These are phyloP conservation scores for Brachystomella parvula DNA, from an alignment of 1,140 invertebrate species.

Conservation along the genomic window DNA sequence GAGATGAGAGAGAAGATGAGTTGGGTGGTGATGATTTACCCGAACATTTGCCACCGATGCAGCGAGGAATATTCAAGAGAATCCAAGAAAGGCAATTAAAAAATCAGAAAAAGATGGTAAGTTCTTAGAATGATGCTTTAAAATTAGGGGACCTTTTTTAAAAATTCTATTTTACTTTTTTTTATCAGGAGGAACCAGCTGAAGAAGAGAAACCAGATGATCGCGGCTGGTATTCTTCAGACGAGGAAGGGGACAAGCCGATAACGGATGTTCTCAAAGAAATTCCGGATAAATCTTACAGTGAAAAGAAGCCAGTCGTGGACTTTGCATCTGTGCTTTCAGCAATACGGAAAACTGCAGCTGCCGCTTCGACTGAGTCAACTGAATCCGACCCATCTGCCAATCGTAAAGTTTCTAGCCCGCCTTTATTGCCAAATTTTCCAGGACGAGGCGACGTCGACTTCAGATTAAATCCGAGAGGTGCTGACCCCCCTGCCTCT, in stretches of 20 bases:
- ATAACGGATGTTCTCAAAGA: background rate
- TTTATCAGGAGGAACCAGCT: conserved; percentile 10
- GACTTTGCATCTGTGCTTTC: conserved; percentile 21
- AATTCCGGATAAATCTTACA: conserved; percentile 56
- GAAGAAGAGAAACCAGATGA: conserved; percentile 17
- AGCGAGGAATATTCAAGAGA: conserved; percentile 57
- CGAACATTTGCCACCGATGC: conserved; percentile 55
- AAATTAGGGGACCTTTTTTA: conserved; percentile 8
- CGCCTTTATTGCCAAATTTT: background rate
- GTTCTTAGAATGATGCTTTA: conserved; percentile 14
- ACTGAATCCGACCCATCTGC: background rate
- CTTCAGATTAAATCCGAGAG: conserved; percentile 5
- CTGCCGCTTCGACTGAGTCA: conserved; percentile 4
- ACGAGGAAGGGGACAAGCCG: conserved; percentile 56
- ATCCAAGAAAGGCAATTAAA: conserved; percentile 60
- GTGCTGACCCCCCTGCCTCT: background rate
- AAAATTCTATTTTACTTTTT: conserved; percentile 21
- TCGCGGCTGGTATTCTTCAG: conserved; percentile 38
- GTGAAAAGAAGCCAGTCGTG: conserved; percentile 8
- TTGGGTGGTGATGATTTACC: conserved; percentile 18
- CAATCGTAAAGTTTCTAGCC: background rate
- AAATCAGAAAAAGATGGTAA: conserved; percentile 42
- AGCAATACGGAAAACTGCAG: conserved; percentile 21
- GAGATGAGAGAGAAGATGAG: conserved; percentile 16
- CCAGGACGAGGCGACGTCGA: conserved; percentile 22